Evolutionary conservation across 1,140 invertebrate genomes (phyloP), one percentile per base, ranked within the genome.

Genomic region (Augochlora pura): DNA sequence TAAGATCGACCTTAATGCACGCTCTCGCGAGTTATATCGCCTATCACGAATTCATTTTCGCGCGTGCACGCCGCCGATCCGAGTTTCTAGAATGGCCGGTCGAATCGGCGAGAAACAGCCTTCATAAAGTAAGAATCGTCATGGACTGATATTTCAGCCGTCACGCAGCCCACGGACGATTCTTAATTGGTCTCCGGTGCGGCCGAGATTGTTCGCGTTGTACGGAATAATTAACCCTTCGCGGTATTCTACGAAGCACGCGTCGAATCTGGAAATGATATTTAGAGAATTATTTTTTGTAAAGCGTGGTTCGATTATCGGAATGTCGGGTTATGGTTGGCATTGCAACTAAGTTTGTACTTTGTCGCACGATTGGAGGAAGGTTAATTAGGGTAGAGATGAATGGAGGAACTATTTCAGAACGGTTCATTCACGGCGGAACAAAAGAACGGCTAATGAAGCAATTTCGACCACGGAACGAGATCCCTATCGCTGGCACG

Each of bases 1-100:
- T 93, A 93, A 91, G 88, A 92, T 91, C 91, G 88, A 91, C 90
- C 91, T 91, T 91, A 91, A 92, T 92, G 89, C 85, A 87, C 87
- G 86, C 89, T 89, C 86, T 88, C 87, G 87, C 83, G 76, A 78
- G 87, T 88, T 90, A 88, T 85, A 86, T 88, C 83, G 82, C 77
- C 84, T 71, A 72, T 68, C 84, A 80, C 84, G 83, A 87, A 87
- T 88, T 86, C 84, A 88, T 90, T 90, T 89, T 86, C 85, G 42
- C 67, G 67, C 67, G 39, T 70, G 54, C 66, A 38, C 8, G 18
- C 2, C 23, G 8, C 12, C n/a, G 57, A 39, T 60, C 16, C 25
- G 49, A 42, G 64, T 66, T 66, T 66, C 64, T 66, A 66, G 64
- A 12, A 5, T 16, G 10, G 10, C 2, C 12, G 1, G 1, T 25